A percentile compares a stretch with the other conserved stretches of the same genome.
Evolutionary conservation across 2,888 invertebrate genomes (phyloP).

Genomic region (Tinea pellionella): DNA sequence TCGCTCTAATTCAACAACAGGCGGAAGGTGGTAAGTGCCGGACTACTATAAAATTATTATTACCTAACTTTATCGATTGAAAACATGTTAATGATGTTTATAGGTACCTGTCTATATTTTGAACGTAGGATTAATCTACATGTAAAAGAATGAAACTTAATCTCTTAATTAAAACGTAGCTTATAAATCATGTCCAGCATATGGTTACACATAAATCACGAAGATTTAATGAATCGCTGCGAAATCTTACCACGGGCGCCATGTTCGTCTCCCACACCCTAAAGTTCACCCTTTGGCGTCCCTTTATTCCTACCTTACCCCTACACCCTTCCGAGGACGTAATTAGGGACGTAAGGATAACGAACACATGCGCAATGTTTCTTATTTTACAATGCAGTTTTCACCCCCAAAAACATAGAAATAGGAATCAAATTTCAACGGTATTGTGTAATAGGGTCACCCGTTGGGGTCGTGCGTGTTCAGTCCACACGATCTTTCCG

Average conservation of each 20-base stretch:
- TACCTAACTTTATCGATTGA: too few relatives aligned
- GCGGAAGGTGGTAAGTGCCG: too few relatives aligned
- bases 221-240: conserved; percentile 67
- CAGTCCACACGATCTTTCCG: conserved; percentile 35
- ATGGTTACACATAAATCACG: conserved; percentile 62
- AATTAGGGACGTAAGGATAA: conserved; percentile 18
- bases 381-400: not conserved
- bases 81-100: conserved; percentile 2
- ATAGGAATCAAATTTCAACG: not conserved
- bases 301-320: conserved; percentile 30
- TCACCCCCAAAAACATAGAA: not conserved
- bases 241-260: conserved; percentile 61
- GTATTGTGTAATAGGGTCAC: not conserved
- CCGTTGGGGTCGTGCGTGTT: not conserved
- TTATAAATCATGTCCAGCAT: conserved; percentile 53
- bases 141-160: conserved; percentile 16
- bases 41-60: too few relatives aligned
- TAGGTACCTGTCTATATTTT: not conserved
- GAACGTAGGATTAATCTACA: conserved; percentile 4
- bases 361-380: not conserved
- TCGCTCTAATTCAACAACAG: too few relatives aligned
- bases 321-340: conserved; percentile 41
- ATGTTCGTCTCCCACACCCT: conserved; percentile 46
- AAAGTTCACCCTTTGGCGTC: not conserved
- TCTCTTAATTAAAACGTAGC: conserved; percentile 24